A percentile compares a stretch with the other conserved stretches of the same genome.
Evolutionary conservation across 1,140 invertebrate genomes (phyloP).

Genomic region (Sycobia sp.): DNA sequence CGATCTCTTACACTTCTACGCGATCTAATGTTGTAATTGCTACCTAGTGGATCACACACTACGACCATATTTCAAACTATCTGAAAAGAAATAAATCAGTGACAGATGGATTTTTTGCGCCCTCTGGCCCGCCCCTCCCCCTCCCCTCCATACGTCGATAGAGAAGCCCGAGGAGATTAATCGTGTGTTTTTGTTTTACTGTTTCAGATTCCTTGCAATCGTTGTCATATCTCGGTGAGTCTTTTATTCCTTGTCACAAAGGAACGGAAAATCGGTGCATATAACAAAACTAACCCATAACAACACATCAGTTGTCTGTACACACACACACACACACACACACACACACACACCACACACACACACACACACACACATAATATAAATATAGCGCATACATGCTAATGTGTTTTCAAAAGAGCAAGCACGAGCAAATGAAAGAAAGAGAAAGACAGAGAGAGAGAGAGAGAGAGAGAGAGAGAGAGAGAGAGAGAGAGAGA

Average conservation of each 20-base stretch:
- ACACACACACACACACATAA: no score
- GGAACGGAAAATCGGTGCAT: background rate
- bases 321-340: no score
- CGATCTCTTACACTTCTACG: no score
- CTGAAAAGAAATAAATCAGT: no score
- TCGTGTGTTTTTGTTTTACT: constrained; percentile 47
- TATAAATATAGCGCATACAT: no score
- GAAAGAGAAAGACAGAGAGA: background rate
- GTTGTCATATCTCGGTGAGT: constrained; percentile 59
- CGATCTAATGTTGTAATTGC: no score
- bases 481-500: background rate
- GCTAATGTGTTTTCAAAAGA: background rate
- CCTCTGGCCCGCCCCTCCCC: no score
- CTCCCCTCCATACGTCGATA: no score
- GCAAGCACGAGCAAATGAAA: background rate
- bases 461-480: background rate
- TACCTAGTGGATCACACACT: no score
- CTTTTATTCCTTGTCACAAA: constrained; percentile 29
- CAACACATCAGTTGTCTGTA: background rate
- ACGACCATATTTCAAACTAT: no score
- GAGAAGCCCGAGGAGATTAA: constrained; percentile 15
- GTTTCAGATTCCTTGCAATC: constrained; percentile 60
- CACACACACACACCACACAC: no score
- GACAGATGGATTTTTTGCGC: no score
- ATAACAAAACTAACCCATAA: constrained; percentile 17